Conservation (phyloP, 2,888 invertebrate genomes). For the Apodemia duryi region DNA sequence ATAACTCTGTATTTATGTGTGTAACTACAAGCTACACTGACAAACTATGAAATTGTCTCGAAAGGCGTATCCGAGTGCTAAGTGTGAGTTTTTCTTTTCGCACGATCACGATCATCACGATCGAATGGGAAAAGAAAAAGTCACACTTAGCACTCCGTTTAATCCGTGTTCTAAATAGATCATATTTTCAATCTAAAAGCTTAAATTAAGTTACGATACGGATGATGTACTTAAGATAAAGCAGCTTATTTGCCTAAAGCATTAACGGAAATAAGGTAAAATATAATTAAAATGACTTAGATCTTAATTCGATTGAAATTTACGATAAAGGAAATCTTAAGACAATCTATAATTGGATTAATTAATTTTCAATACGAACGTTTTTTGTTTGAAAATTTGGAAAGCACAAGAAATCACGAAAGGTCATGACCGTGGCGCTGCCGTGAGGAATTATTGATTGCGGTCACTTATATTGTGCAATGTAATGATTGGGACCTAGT, state of each 20-base stretch:
- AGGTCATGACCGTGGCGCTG: slow-evolving; percentile 59
- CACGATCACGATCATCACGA: too few species aligned
- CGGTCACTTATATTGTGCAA: slow-evolving; percentile 46
- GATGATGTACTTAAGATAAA: too few species aligned
- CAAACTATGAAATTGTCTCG: too few species aligned
- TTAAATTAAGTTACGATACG: too few species aligned
- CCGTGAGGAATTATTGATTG: slow-evolving; percentile 62
- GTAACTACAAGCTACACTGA: too few species aligned
- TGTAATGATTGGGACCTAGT: slow-evolving; percentile 44
- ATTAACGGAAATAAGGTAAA: slow-evolving; percentile 5
- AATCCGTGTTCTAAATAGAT: too few species aligned
- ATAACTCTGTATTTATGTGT: too few species aligned
- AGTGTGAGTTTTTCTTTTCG: too few species aligned
- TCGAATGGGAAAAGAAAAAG: too few species aligned
- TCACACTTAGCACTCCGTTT: too few species aligned
- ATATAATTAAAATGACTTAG: slow-evolving; percentile 1
- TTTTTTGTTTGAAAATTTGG: slow-evolving; percentile 20
- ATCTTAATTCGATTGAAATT: not conserved
- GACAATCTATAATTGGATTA: not conserved
- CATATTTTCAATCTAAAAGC: too few species aligned
- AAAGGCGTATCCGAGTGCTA: too few species aligned
- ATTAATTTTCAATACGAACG: slow-evolving; percentile 5
- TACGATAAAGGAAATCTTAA: not conserved
- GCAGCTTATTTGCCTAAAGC: not conserved
- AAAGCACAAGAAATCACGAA: slow-evolving; percentile 26